Conservation (phyloP, 1,140 invertebrate genomes). For the Latrodectus geometricus region DNA sequence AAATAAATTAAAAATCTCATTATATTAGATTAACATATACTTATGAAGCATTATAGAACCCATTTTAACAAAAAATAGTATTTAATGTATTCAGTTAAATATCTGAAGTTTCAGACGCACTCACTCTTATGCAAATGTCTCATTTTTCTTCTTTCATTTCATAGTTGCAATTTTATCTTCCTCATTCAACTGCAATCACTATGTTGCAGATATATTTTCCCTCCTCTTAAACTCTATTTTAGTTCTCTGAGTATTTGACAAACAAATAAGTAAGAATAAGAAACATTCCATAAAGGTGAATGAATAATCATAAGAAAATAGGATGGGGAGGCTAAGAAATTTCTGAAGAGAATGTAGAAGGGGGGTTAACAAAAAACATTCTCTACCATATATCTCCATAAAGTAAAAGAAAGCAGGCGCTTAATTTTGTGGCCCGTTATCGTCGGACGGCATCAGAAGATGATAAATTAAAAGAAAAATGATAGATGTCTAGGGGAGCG, state of each 20-base stretch:
- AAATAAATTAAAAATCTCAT: too few relatives aligned
- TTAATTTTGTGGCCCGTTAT: conserved; percentile 38
- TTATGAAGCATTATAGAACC: too few relatives aligned
- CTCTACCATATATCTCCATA: conserved; percentile 28
- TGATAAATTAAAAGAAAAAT: conserved; percentile 25
- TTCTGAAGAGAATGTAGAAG: conserved; percentile 1
- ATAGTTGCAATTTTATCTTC: too few relatives aligned
- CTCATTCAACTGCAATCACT: too few relatives aligned
- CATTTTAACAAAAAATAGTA: too few relatives aligned
- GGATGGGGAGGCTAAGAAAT: neutral
- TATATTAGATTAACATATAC: too few relatives aligned
- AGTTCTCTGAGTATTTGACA: neutral
- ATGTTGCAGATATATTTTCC: too few relatives aligned
- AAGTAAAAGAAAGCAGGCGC: conserved; percentile 3
- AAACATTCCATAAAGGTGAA: conserved; percentile 9
- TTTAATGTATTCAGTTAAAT: too few relatives aligned
- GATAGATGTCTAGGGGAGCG: conserved; percentile 18
- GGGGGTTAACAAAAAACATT: neutral
- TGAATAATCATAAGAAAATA: conserved; percentile 7
- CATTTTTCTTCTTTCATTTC: too few relatives aligned
- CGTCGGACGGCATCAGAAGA: neutral
- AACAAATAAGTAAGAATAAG: conserved; percentile 20
- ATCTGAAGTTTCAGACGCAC: too few relatives aligned
- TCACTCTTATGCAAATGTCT: too few relatives aligned
- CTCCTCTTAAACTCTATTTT: too few relatives aligned